Base-by-base conservation (phyloP, 2,888 invertebrate genomes). In the Lepidochitona cinerea region DNA sequence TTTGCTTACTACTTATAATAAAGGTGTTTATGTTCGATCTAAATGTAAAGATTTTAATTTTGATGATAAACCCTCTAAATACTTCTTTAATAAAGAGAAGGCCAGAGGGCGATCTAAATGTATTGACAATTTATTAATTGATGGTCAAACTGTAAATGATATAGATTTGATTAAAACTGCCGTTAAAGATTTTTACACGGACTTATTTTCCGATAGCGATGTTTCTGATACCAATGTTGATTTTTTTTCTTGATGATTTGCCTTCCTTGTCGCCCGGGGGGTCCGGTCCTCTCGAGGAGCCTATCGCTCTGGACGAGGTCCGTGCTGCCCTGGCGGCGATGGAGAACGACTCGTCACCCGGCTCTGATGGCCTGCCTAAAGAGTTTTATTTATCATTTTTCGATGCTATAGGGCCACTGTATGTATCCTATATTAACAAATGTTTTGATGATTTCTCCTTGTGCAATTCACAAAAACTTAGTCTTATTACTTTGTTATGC, bases 321-420 rank as follows among this genome's bases (percentile, higher is more conserved):
- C 18, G 29, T 12, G 29, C 70, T 9, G 70, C 70, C 1, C 12
- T 70, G 5, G 33, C 7, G 29, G 53, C 18, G 35, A 70, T 70
- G 70, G 23, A 70, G 6, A 53, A 70, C 33, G 32, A 70, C 33
- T 33, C n/a, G 7, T 53, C 53, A 35, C 70, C 70, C 26, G 70
- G 70, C 12, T 53, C 53, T 9, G 70, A 70, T 32, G 70, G 53
- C 12, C 32, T 68, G 9, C 26, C 37, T 26, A 68, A 49, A 33
- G 68, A 68, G 49, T 68, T 68, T 68, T 68, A 68, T 68, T n/a
- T 26, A 1, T 36, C 37, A 37, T 70, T 70, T 70, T 53, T 70
- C 26, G 70, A 70, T 52, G 6, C 53, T 32, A 18, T 70, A 18
- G 70, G 5, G 23, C 32, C 29, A 2, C 12, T 23, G 9, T 52